Base-by-base conservation (phyloP, 2,113 vertebrate species). In the Myanophis thanlyinensis region DNA sequence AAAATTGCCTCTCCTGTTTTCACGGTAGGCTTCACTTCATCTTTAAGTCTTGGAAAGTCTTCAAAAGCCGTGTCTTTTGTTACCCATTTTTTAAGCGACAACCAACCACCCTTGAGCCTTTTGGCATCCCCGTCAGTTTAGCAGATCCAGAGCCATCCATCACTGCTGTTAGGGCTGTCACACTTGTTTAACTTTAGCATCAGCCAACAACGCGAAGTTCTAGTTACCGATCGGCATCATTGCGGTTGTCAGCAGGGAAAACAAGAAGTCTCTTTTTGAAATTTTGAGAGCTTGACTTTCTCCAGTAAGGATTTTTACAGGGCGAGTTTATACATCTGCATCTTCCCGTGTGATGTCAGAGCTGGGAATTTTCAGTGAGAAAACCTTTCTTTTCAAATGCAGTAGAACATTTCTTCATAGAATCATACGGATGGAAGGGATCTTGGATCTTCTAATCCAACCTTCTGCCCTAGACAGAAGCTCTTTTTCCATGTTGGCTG, bases 71-170 rank as follows among this genome's bases (percentile, higher is more conserved):
- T 73, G 88, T 96, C 96, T 91, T 95, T 91, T 96, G 95, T 97
- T 97, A 96, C 95, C 96, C 97, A 94, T 96, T 97, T 97, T 97
- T 95, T n/a, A n/a, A 96, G 95, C 97, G 97, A 97, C 97, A 97
- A 94, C 95, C 87, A 95, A 95, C 95, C 95, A 96, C 94, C 94
- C 95, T 94, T 97, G 95, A 97, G 95, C 94, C 96, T 90, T 90
- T 93, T 49, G 94, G 96, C 84, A 91, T 97, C 97, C 97, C 96
- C 97, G 96, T 97, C 96, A 97, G 95, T 95, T 97, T 94, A 94
- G 97, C 59, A 7, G 95, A 95, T 96, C 93, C 90, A 88, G 95
- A 97, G 95, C 85, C 94, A 98, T 98, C 97, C 96, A 97, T 98
- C 98, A 98, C 95, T 84, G 95, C 94, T 97, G 95, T 93, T 94